Evolutionary conservation across 2,888 invertebrate genomes (phyloP).

Genomic region (Thumatha senex): DNA sequence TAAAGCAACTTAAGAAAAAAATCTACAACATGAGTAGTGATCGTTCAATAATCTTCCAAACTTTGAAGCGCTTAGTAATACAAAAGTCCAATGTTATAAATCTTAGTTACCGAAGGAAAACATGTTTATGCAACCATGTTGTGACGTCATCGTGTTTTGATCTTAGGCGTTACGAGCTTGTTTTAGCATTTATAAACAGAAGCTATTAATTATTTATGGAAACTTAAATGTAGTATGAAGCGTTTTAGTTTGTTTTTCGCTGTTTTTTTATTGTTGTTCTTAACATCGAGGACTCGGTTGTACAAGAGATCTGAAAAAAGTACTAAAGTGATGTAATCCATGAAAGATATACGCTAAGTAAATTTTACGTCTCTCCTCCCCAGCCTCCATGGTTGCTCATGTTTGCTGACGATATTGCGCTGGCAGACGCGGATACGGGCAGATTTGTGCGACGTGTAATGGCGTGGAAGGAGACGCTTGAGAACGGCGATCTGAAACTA

Average conservation of each 20-base stretch:
- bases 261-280: too few species aligned
- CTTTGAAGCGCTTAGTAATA: slow-evolving; percentile 24
- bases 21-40: slow-evolving; percentile 1
- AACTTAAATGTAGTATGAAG: not conserved
- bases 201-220: slow-evolving; percentile 2
- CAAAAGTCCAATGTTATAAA: slow-evolving; percentile 35
- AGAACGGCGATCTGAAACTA: too few species aligned
- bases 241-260: not conserved
- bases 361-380: too few species aligned
- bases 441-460: too few species aligned
- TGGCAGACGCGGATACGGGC: too few species aligned
- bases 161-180: slow-evolving; percentile 7
- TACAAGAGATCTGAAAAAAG: too few species aligned
- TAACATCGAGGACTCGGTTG: too few species aligned
- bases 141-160: slow-evolving; percentile 32
- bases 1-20: not conserved
- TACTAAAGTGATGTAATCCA: too few species aligned
- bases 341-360: too few species aligned
- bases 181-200: slow-evolving; percentile 11
- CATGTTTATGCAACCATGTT: slow-evolving; percentile 34
- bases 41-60: slow-evolving; percentile 23
- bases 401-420: too few species aligned
- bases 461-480: too few species aligned
- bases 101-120: slow-evolving; percentile 37
- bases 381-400: too few species aligned